A percentile compares a stretch with the other conserved stretches of the same genome.
Evolutionary conservation across 2,113 vertebrate species (phyloP).

Genomic region (Ursus arctos): DNA sequence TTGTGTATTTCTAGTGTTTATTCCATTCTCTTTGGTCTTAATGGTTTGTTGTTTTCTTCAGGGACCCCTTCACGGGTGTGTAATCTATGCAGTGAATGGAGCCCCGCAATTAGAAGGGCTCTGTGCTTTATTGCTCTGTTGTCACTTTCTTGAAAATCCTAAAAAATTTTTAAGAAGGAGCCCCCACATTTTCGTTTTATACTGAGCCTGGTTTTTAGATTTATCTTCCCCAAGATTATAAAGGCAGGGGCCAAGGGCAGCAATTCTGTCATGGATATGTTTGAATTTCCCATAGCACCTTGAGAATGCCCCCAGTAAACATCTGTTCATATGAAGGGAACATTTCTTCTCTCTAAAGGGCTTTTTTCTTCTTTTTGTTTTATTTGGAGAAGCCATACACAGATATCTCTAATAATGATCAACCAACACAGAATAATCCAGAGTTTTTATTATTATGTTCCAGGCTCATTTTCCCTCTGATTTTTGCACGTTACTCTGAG

Average conservation of each 20-base stretch:
- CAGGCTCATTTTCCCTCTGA: slow-evolving; percentile 40
- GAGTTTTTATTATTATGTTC: slow-evolving; percentile 16
- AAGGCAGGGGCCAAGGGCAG: background rate
- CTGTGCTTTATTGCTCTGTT: background rate
- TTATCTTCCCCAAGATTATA: background rate
- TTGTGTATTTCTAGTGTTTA: background rate
- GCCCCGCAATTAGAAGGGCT: background rate
- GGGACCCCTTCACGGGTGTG: background rate
- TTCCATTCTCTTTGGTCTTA: background rate
- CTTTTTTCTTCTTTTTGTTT: background rate
- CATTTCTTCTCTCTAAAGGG: background rate
- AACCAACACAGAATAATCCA: slow-evolving; percentile 1
- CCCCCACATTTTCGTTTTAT: background rate
- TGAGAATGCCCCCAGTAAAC: background rate
- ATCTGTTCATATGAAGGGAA: background rate
- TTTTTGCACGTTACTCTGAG: slow-evolving; percentile 53
- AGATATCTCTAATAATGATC: slow-evolving; percentile 17
- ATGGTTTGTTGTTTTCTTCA: slow-evolving; percentile 8
- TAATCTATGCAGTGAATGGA: background rate
- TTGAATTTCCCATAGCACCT: background rate
- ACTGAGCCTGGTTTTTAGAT: background rate
- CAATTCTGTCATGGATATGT: background rate
- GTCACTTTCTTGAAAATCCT: background rate
- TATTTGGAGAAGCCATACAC: background rate
- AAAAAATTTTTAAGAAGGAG: background rate